Evolutionary conservation across 2,113 vertebrate species (phyloP).

Genomic region (Speoplatyrhinus poulsoni): DNA sequence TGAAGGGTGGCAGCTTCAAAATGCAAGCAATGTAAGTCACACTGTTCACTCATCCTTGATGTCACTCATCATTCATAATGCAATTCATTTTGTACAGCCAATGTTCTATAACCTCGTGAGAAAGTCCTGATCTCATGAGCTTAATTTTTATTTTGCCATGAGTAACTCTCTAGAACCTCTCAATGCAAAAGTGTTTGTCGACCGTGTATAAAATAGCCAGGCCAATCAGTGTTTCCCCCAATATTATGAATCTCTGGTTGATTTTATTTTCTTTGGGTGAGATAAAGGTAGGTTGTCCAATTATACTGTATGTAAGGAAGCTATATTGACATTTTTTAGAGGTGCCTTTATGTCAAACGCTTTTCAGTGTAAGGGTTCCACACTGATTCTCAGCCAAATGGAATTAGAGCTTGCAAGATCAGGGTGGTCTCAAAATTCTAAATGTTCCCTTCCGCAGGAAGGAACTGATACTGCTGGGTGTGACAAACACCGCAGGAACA

Average conservation of each 20-base stretch:
- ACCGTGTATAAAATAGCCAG: too few species aligned
- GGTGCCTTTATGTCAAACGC: background rate
- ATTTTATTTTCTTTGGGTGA: too few species aligned
- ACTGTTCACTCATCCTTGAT: background rate
- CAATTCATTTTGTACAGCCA: background rate
- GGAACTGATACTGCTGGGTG: slow-evolving; percentile 68
- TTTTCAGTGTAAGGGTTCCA: background rate
- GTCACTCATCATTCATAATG: background rate
- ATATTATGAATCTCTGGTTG: background rate
- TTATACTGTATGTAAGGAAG: too few species aligned
- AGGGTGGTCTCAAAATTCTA: too few species aligned
- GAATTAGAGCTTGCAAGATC: too few species aligned
- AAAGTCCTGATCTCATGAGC: too few species aligned
- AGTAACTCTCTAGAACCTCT: too few species aligned
- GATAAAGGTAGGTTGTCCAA: too few species aligned
- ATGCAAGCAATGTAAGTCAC: slow-evolving; percentile 70
- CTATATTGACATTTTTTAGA: background rate
- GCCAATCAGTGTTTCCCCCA: too few species aligned
- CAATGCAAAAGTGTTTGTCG: too few species aligned
- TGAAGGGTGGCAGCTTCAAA: slow-evolving; percentile 72
- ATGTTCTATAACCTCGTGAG: background rate
- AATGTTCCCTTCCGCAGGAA: slow-evolving; percentile 66
- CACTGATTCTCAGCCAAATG: background rate
- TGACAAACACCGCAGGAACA: slow-evolving; percentile 52
- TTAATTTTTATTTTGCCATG: too few species aligned